Percentiles rank a stretch among this genome's conserved stretches.
phyloP scores from a whole-genome alignment of 1,140 invertebrate species.

The Daktulosphaira vitifoliae region DNA sequence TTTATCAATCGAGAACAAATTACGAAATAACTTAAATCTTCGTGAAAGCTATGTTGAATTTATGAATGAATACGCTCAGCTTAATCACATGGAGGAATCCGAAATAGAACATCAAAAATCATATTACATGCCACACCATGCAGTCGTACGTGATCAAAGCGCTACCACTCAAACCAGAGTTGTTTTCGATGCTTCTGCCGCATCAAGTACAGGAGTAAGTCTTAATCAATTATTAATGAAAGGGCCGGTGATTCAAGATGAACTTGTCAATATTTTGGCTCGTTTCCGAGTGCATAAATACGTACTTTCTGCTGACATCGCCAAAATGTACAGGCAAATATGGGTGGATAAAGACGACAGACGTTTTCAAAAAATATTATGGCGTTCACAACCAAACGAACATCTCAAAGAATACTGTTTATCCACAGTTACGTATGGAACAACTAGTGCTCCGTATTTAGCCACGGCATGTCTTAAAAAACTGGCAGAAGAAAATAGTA shows the following conservation, averaged over 20 bases:
- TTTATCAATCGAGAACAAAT: background rate
- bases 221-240: conserved; percentile 41
- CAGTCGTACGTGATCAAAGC: background rate
- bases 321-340: conserved; percentile 44
- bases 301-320: conserved; percentile 42
- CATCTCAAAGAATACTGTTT: conserved; percentile 39
- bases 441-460: conserved; percentile 40
- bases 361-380: conserved; percentile 39
- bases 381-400: conserved; percentile 37
- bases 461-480: conserved; percentile 42
- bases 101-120: background rate
- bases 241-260: conserved; percentile 37
- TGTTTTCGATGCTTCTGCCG: background rate
- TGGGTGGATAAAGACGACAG: conserved; percentile 38
- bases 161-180: background rate
- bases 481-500: conserved; percentile 40
- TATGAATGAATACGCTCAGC: background rate
- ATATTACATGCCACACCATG: background rate
- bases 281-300: conserved; percentile 40
- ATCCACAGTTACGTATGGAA: conserved; percentile 41
- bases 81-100: background rate
- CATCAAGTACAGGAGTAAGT: conserved; percentile 13
- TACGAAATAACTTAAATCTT: background rate
- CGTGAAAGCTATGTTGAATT: background rate
- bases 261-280: conserved; percentile 40